Percentiles rank a stretch among this genome's conserved stretches.
phyloP scores from a whole-genome alignment of 2,113 vertebrate species.

The Hyaena hyaena region DNA sequence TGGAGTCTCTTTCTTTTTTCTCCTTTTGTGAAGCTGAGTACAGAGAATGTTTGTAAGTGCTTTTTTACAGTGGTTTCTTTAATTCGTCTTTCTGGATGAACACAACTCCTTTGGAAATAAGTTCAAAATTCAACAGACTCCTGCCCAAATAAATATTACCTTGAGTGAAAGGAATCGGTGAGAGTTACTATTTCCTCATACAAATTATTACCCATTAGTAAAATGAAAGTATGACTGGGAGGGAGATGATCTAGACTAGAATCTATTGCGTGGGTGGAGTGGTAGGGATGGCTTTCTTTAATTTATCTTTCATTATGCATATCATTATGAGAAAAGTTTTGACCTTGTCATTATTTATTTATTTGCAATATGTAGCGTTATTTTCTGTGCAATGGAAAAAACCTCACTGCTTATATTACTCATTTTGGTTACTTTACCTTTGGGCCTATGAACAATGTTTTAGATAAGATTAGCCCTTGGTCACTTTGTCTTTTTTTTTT shows the following conservation, averaged over 20 bases:
- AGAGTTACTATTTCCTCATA: background rate
- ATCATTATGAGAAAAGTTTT: background rate
- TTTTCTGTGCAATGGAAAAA: conserved; percentile 12
- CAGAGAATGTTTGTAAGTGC: background rate
- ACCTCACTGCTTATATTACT: background rate
- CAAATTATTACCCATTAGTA: background rate
- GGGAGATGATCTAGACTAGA: background rate
- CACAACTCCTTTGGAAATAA: conserved; percentile 5
- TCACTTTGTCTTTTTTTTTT: background rate
- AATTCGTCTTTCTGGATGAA: conserved; percentile 13
- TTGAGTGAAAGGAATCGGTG: background rate
- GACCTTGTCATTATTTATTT: conserved; percentile 34
- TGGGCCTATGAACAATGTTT: background rate
- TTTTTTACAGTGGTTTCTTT: background rate
- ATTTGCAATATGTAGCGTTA: background rate
- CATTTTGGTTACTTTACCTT: background rate
- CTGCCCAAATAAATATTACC: background rate
- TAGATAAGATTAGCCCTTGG: background rate
- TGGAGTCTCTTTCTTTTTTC: background rate
- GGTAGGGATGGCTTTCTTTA: background rate
- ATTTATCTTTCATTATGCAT: background rate
- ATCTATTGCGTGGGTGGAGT: background rate
- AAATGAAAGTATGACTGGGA: background rate
- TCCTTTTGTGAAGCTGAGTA: background rate
- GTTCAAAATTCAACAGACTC: background rate